phyloP scores from a whole-genome alignment of 2,113 vertebrate species.

The Zosterops pallidus region DNA sequence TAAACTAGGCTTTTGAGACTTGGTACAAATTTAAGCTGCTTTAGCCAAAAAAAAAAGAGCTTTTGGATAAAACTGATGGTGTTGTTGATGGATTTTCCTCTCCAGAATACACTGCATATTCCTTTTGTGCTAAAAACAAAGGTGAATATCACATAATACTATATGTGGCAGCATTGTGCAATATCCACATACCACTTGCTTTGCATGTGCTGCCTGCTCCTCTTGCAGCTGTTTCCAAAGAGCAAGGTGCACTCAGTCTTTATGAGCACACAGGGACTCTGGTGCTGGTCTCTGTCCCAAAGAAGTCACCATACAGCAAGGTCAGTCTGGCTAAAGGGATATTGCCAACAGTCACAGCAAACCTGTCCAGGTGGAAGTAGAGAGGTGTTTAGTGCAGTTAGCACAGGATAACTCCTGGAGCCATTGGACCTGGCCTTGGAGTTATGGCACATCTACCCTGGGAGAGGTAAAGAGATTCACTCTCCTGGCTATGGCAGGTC shows the following conservation, averaged over 20 bases:
- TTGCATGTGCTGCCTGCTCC: neutral
- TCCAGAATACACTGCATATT: neutral
- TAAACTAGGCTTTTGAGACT: neutral
- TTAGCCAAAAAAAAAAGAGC: neutral
- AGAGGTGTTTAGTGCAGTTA: neutral
- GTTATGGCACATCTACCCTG: neutral
- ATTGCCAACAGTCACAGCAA: neutral
- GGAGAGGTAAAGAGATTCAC: neutral
- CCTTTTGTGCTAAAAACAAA: neutral
- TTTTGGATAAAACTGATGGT: neutral
- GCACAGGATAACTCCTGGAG: neutral
- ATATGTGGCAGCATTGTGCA: neutral
- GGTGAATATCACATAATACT: neutral
- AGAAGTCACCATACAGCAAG: neutral
- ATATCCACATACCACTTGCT: neutral
- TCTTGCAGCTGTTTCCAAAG: neutral
- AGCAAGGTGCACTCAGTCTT: fast-evolving
- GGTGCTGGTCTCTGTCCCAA: neutral
- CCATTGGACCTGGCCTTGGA: neutral
- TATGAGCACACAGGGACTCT: fast-evolving
- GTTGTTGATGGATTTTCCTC: neutral
- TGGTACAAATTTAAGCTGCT: neutral
- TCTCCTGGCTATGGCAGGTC: neutral
- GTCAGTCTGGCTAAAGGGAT: neutral
- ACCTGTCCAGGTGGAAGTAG: fast-evolving